Evolutionary conservation across 2,888 invertebrate genomes (phyloP).

Genomic region (Athalia rosae): DNA sequence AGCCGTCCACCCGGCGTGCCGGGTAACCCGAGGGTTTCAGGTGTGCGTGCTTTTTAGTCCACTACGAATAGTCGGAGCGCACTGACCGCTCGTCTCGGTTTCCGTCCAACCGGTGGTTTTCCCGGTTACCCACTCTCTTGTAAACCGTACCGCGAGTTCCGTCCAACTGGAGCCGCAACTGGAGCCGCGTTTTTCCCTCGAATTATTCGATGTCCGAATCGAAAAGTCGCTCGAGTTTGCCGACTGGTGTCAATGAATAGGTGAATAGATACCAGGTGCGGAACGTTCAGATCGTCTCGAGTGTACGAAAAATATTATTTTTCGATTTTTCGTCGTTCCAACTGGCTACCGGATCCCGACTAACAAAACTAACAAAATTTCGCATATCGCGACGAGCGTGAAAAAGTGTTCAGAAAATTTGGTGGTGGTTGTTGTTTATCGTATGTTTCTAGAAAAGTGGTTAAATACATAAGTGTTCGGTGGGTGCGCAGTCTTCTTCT

Average conservation of each 20-base stretch:
- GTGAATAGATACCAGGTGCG: background rate
- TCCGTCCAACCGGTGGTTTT: background rate
- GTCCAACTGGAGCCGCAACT: background rate
- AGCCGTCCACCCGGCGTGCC: background rate
- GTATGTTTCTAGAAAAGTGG: too few relatives aligned
- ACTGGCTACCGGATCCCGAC: background rate
- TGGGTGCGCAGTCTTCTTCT: too few relatives aligned
- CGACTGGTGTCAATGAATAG: background rate
- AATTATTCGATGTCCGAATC: background rate
- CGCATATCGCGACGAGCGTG: background rate
- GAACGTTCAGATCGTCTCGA: too few relatives aligned
- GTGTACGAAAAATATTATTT: background rate
- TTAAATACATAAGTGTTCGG: too few relatives aligned
- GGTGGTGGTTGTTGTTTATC: too few relatives aligned
- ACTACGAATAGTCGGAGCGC: conserved; percentile 30
- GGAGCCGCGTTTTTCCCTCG: too few relatives aligned
- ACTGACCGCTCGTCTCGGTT: conserved; percentile 29
- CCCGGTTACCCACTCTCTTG: conserved; percentile 6
- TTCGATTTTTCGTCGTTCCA: background rate
- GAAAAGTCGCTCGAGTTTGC: background rate
- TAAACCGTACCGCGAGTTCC: background rate
- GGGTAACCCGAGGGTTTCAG: conserved; percentile 40
- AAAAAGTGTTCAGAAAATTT: too few relatives aligned
- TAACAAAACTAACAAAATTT: background rate
- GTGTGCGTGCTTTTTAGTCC: conserved; percentile 34